Base-by-base conservation (phyloP, 2,888 invertebrate species). In the Graphium colonna region DNA sequence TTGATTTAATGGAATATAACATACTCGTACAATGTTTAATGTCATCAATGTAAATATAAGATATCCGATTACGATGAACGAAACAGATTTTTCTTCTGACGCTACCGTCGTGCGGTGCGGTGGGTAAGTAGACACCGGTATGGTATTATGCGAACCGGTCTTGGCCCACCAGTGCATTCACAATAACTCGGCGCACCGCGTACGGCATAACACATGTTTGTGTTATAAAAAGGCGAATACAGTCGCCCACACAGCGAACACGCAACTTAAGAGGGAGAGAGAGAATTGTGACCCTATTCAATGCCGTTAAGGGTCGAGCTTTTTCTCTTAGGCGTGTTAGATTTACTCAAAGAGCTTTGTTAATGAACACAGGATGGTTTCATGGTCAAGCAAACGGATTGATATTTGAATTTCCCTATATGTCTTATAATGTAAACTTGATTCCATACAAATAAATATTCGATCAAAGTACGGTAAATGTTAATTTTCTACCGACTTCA, bases 101-200 rank as follows among this genome's bases (percentile, higher is more conserved):
- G n/a, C 51, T 82, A 75, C 73, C n/a, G n/a, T n/a, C n/a, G n/a
- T 45, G 74, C 76, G 77, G 75, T 73, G 71, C 77, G 78, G 75
- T 73, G 71, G 76, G 75, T 72, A 72, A 62, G 65, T 50, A 58
- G 48, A 53, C 42, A 64, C 63, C 48, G 60, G 67, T 62, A 66
- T 63, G 68, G 76, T 75, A 79, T 82, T 79, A 81, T 79, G 60
- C 71, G 57, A 74, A 84, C 83, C 83, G 82, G 83, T 84, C 64
- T 28, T 54, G 59, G 74, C 75, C 83, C 85, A 82, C 83, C 80
- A 76, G 73, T 77, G 83, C 74, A 75, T 75, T 75, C 74, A 76
- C 74, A 75, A 74, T 76, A 67, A 67, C 61, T 64, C 62, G 63
- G 62, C 66, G 59, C 60, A 67, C 65, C 65, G 61, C 67, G 60